These are phyloP conservation scores for Parasteatoda tepidariorum DNA, from an alignment of 1,140 invertebrate genomes.

Conservation along the genomic window DNA sequence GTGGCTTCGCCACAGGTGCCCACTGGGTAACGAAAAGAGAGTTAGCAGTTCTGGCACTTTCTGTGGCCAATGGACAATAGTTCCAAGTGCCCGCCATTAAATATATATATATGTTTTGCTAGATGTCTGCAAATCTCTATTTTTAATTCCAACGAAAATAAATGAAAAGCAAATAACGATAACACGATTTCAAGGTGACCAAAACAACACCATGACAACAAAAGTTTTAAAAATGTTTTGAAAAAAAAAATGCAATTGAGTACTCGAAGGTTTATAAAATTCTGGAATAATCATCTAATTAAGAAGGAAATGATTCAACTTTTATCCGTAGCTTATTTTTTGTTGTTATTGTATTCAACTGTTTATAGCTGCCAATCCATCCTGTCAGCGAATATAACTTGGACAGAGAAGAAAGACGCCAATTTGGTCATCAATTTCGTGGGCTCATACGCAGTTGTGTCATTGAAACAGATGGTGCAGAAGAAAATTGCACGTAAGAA, in stretches of 20 bases:
- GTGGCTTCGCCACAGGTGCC: no score
- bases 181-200: no score
- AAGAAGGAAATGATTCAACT: background rate
- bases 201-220: background rate
- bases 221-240: background rate
- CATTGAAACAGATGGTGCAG: slow-evolving; percentile 27
- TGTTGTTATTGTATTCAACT: background rate
- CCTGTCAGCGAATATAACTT: slow-evolving; percentile 15
- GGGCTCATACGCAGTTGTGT: background rate
- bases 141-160: no score
- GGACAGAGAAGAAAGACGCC: background rate
- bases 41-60: no score
- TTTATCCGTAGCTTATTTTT: background rate
- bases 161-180: no score
- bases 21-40: no score
- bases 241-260: background rate
- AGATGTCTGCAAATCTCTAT: no score
- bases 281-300: background rate
- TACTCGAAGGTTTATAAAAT: background rate
- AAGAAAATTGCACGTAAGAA: slow-evolving; percentile 29
- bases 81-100: no score
- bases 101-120: no score
- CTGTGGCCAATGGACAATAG: no score
- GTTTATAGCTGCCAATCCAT: slow-evolving; percentile 13
- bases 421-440: slow-evolving; percentile 2